phyloP scores from a whole-genome alignment of 2,797 vertebrate species.

The Garrulus glandarius region DNA sequence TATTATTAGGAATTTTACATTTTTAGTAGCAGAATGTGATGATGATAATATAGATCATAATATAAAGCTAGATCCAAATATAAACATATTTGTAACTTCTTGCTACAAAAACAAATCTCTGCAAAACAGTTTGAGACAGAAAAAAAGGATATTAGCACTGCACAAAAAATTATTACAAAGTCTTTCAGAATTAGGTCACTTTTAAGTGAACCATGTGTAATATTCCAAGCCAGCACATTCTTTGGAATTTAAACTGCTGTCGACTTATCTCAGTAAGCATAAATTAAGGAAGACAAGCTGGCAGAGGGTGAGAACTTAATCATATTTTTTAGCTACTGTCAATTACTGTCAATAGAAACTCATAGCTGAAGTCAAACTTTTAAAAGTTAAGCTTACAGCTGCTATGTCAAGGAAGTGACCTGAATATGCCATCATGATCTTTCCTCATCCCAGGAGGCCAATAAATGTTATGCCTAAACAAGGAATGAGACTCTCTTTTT shows the following conservation, averaged over 20 bases:
- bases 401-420: neutral
- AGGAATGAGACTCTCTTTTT: neutral
- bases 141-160: neutral
- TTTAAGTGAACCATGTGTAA: neutral
- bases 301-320: conserved; percentile 41
- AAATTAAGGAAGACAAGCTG: conserved; percentile 41
- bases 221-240: conserved; percentile 15
- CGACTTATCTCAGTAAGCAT: conserved; percentile 4
- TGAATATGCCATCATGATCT: conserved; percentile 39
- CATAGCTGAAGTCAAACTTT: conserved; percentile 22
- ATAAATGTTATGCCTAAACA: neutral
- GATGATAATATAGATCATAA: neutral
- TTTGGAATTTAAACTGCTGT: conserved; percentile 17
- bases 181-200: conserved; percentile 14
- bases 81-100: neutral
- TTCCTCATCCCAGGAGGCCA: neutral
- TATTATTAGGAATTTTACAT: neutral
- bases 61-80: neutral
- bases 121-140: neutral
- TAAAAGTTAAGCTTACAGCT: conserved; percentile 37
- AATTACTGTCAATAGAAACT: conserved; percentile 35
- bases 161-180: neutral
- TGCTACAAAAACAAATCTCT: neutral
- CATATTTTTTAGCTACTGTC: conserved; percentile 30
- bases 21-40: neutral